Base-by-base conservation (phyloP, 37 sponge, comb jelly and placozoan species). In the Haliclona indistincta region DNA sequence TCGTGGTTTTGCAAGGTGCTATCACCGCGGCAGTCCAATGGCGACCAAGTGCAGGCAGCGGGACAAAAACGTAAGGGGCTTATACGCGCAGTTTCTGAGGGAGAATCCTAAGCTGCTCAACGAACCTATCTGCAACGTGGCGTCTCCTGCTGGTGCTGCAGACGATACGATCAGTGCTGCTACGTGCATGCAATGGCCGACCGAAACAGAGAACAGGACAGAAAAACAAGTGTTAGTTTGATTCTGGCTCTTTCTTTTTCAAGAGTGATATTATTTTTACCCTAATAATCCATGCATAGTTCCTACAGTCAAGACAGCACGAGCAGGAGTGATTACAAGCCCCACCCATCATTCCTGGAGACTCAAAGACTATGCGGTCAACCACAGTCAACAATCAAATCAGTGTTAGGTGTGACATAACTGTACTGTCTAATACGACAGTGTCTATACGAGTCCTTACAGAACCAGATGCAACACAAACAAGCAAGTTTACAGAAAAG, bases 41-140 rank as follows among this genome's bases (percentile, higher is more conserved):
- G 42, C 42, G 61, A 45, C 63, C 39, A 61, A 63, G 6, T 2
- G 44, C 40, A 19, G 42, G 41, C 2, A 10, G 13, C 3, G 36
- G 38, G 38, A 36, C 35, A n/a, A 33, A 11, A 65, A 65, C 38
- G 67, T 55, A 2, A 84, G 78, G 32, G 91, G 91, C 15, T 58
- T 77, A 4, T 32, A 54, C 56, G 91, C 91, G 6, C n/a, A 71
- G 42, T 90, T 90, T 47, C 58, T 90, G 2, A 55, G 91, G 0
- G 63, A 85, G 25, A 90, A 90, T 34, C 91, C 91, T 51, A 73
- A 82, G 0, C 85, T 81, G 37, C 7, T 90, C 4, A 90, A 85
- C 44, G 81, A 76, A n/a, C 91, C 91, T n/a, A 85, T 90, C 51
- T 75, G 84, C 60, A 56, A 79, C 11, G 25, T 89, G 2, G 51